Evolutionary conservation across 1,140 invertebrate genomes (phyloP).

Genomic region (Marisa cornuarietis): DNA sequence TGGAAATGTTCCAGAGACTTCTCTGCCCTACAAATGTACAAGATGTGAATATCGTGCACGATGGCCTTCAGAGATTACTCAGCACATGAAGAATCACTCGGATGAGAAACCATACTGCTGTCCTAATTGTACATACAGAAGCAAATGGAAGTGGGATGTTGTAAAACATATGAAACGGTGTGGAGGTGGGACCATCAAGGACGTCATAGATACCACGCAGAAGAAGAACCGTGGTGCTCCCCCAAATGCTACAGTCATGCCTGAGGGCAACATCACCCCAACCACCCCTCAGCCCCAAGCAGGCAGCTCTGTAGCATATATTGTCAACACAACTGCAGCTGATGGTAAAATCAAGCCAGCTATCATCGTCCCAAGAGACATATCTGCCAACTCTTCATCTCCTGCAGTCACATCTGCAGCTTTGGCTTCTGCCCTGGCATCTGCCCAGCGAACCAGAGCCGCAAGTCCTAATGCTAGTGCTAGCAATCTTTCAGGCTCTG

Average conservation of each 20-base stretch:
- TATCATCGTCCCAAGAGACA: too few species aligned
- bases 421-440: not conserved
- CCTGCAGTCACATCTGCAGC: slow-evolving; percentile 6
- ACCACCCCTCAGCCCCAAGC: slow-evolving; percentile 34
- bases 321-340: slow-evolving; percentile 6
- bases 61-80: slow-evolving; percentile 66
- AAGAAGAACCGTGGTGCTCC: slow-evolving; percentile 39
- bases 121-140: slow-evolving; percentile 63
- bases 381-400: not conserved
- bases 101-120: slow-evolving; percentile 65
- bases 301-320: slow-evolving; percentile 9
- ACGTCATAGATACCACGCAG: slow-evolving; percentile 62
- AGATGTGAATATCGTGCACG: slow-evolving; percentile 63
- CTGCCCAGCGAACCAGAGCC: not conserved
- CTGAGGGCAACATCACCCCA: slow-evolving; percentile 42
- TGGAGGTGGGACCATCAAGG: slow-evolving; percentile 63
- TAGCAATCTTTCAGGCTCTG: not conserved
- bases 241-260: slow-evolving; percentile 56
- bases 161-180: slow-evolving; percentile 65
- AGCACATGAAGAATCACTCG: slow-evolving; percentile 67
- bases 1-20: not conserved
- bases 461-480: too few species aligned
- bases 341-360: slow-evolving; percentile 15
- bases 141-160: slow-evolving; percentile 68
- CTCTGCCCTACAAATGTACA: slow-evolving; percentile 62